Evolutionary conservation across 1,140 invertebrate genomes (phyloP), one percentile per base, ranked within the genome.

Genomic region (Fopius arisanus): DNA sequence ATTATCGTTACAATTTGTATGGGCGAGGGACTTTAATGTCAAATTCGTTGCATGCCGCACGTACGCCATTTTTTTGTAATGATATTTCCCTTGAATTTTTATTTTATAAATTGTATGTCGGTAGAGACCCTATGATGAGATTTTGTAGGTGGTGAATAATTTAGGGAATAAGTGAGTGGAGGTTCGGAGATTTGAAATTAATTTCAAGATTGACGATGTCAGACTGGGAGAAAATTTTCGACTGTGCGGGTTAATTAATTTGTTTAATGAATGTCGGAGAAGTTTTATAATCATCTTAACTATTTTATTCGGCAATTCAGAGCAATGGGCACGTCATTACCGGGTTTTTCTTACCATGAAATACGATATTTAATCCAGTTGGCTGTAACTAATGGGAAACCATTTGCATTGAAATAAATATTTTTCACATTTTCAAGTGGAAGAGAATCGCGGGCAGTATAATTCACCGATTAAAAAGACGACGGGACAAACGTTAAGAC

Each of bases 401-500:
- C 19, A 59, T 59, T 59, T 23, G 3, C 54, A 26, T 26, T 28
- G 9, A 28, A 59, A 59, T 59, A 51, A 51, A 51, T 14, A 59
- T 59, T 9, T 59, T 28, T 19, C 19, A 59, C 19, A 59, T 59
- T 48, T 48, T 26, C 54, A 12, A 51, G 19, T 16, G 6, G 54
- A 28, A 59, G 23, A 12, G 54, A 59, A 59, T 59, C 19, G 54
- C 21, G 3, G 54, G 71, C 12, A 59, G 72, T 70, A 78, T 74
- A 74, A 78, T 67, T 67, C 73, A 62, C 59, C 74, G 72, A 74
- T 70, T 77, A 75, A 74, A 74, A 70, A 19, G 48, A 75, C 75
- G 75, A 74, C 63, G 67, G 78, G 72, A 77, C 70, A 70, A 75
- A 77, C 65, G 68, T 75, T 66, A 73, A 68, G 75, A 79, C 65